A percentile compares a stretch with the other conserved stretches of the same genome.
phyloP scores from a whole-genome alignment of 2,888 invertebrate species.

The Andrena fulva region DNA sequence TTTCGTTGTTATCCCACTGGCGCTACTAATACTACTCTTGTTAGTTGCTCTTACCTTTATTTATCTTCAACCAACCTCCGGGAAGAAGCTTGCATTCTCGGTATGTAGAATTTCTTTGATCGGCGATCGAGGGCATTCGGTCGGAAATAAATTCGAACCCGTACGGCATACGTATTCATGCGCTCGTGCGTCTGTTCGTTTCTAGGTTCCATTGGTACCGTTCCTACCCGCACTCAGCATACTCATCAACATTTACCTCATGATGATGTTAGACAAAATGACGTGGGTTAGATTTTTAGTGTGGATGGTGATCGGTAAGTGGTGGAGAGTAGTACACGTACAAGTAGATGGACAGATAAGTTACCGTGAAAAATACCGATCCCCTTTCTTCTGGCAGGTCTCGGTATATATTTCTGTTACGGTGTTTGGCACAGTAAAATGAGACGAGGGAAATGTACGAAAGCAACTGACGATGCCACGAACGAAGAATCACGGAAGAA shows the following conservation, averaged over 20 bases:
- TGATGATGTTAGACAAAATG: constrained; percentile 91
- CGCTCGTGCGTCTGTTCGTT: background rate
- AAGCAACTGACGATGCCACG: background rate
- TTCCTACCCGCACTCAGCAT: constrained; percentile 93
- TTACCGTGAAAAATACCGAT: background rate
- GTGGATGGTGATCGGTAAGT: constrained; percentile 93
- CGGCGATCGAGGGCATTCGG: background rate
- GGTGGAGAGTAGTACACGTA: background rate
- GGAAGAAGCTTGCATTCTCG: constrained; percentile 80
- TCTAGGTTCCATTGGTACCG: constrained; percentile 93
- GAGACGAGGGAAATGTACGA: background rate
- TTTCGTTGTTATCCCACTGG: constrained; percentile 58
- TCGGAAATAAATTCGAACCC: background rate
- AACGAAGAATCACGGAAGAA: constrained; percentile 55
- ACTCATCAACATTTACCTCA: constrained; percentile 93
- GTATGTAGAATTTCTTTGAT: constrained; percentile 68
- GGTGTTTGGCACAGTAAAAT: constrained; percentile 87
- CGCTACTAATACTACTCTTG: constrained; percentile 64
- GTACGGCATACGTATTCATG: too few relatives aligned
- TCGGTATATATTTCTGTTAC: constrained; percentile 89
- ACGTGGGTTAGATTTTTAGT: constrained; percentile 94
- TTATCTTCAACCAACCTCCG: constrained; percentile 81
- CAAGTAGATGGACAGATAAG: background rate
- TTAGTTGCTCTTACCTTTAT: constrained; percentile 73
- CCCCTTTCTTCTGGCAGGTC: constrained; percentile 26